Base-by-base conservation (phyloP, 2,113 vertebrate genomes). In the Callipepla squamata region DNA sequence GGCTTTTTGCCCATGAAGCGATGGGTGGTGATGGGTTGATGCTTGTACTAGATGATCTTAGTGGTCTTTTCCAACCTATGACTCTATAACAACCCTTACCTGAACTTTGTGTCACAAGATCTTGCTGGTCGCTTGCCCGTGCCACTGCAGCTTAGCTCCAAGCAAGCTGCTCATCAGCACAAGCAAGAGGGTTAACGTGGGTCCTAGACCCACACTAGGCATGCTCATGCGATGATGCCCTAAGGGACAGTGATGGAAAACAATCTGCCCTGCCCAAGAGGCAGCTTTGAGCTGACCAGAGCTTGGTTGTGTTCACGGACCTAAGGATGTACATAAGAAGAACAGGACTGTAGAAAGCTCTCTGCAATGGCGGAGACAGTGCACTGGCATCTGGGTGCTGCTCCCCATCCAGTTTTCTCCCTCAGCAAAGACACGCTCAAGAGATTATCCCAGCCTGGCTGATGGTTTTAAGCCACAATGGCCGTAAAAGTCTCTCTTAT, bases 401-500 rank as follows among this genome's bases (percentile, higher is more conserved):
- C 42, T 89, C 51, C 4, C 34, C 1, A 0, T 36, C 61, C 75
- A 48, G 61, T 59, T 70, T 72, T 61, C 48, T 66, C 18, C 76
- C 73, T 92, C 61, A 80, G 68, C 81, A 85, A 69, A 85, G 78
- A 62, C 62, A 47, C 0, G 11, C 75, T 89, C 5, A 16, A 74
- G 86, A 86, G 91, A 94, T 96, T 87, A 95, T 90, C 81, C 75
- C 67, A 70, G 45, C 4, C 0, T 1, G 9, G 53, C 26, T 42
- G 48, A 85, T 21, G 7, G 10, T 9, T 87, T 94, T 86, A 44
- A 86, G 70, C 77, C 51, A 75, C 59, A 85, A 68, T 72, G 82
- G 89, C 89, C 85, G 28, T 87, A 89, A 94, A 96, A 95, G 11
- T 82, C 91, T 89, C 61, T 69, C 17, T 87, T 92, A 70, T 96